A percentile compares a stretch with the other conserved stretches of the same genome.
Conservation (phyloP, 1,140 invertebrate genomes). For the Anoplolepis gracilipes region DNA sequence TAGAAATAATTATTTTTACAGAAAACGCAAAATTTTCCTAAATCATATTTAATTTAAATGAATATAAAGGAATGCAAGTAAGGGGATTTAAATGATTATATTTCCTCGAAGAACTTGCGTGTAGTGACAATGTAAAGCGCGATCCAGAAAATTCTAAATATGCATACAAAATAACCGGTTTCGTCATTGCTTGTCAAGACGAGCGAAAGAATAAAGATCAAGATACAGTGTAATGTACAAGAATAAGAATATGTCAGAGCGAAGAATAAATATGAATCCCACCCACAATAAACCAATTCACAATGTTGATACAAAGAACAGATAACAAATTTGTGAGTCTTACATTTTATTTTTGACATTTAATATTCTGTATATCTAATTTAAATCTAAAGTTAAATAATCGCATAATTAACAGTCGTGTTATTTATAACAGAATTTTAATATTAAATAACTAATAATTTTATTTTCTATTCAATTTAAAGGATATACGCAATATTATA, state of each 20-base stretch:
- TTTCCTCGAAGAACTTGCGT: conserved; percentile 29
- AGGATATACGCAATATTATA: not conserved
- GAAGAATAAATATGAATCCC: conserved; percentile 17
- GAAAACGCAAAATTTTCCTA: not conserved
- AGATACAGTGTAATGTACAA: conserved; percentile 10
- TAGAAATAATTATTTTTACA: not conserved
- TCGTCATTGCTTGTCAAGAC: conserved; percentile 12
- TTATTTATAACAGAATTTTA: not conserved
- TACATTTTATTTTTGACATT: not conserved
- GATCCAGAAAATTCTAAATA: conserved; percentile 56
- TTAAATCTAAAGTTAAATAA: no score
- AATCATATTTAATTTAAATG: not conserved
- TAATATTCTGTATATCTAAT: not conserved
- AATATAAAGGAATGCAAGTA: not conserved
- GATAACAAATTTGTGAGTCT: not conserved
- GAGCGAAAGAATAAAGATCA: conserved; percentile 22
- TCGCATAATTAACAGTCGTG: not conserved
- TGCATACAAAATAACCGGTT: conserved; percentile 55
- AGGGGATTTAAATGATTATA: not conserved
- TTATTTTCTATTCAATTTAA: no score
- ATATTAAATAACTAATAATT: no score
- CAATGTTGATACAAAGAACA: not conserved
- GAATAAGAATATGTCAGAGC: conserved; percentile 20
- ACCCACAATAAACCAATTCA: conserved; percentile 1
- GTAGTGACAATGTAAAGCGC: not conserved